Base-by-base conservation (phyloP, 1,140 invertebrate species). In the Zaprionus nigranus region DNA sequence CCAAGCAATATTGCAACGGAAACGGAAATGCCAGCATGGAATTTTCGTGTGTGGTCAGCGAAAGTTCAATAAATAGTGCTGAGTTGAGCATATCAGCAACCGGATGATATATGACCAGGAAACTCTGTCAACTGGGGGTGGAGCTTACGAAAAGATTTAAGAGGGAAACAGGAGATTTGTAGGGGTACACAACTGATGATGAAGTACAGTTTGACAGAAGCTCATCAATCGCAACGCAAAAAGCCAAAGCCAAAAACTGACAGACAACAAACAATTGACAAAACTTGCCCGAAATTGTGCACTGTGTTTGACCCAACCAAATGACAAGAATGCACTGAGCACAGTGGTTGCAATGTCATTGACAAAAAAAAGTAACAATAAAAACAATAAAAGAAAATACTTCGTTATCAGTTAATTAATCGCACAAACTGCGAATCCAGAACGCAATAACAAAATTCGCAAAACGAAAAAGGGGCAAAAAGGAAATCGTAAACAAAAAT, bases 321-420 rank as follows among this genome's bases (percentile, higher is more conserved):
- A 75, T 34, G 78, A 54, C 17, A 36, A 30, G 24, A 30, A 54
- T 28, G 17, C 26, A n/a, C 40, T n/a, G 15, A 1, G 40, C 36
- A 67, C 53, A 62, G 72, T 73, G 76, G 75, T 88, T 81, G 74
- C 80, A 87, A 62, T 88, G 84, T 81, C 84, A 87, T 87, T 87
- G 77, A 59, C 49, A 34, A 63, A 71, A 58, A 58, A 49, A 17
- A 40, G 6, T 30, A 6, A 12, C 11, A 58, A 17, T 7, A 28
- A 56, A 40, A 43, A 20, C 17, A 34, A 58, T 13, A 28, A 9
- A 59, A 24, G 5, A 43, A 69, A 68, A 66, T 76, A 7, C 26
- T 71, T 69, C 56, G 62, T 84, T 88, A 88, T 88, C 84, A 88
- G 84, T 88, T 85, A 88, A 88, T 90, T 90, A 88, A 88, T 88